Evolutionary conservation across 2,888 invertebrate genomes (phyloP), one percentile per base, ranked within the genome.

Genomic region (Drosophila neoperkinsi): DNA sequence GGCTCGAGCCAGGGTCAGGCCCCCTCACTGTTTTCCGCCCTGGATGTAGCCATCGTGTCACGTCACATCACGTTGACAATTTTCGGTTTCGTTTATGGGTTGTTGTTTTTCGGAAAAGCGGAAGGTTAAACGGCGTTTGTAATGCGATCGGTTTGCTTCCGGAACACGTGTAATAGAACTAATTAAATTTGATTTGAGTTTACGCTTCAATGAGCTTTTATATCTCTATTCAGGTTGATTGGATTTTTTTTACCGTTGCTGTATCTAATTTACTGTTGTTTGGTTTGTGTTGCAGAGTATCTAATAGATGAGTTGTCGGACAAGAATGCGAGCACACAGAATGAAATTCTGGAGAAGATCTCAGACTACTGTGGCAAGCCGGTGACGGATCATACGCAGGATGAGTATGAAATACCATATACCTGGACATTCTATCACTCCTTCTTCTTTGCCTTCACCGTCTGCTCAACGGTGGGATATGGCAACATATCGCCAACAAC

Each of bases 401-500:
- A 94, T 72, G 95, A 95, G 61, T 94, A 93, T 11, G 95, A 95
- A 41, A 94, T 94, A 10, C 95, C 95, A 0, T 94, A 94, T 70
- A 95, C 95, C 90, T 98, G 98, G 98, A 97, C 97, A 90, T 98
- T 97, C 93, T 98, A 97, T 93, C 98, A 98, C 93, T 96, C 98
- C 1, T 96, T 98, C 91, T 98, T 98, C 94, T 98, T 98, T 93
- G 96, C 97, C 6, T 96, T 98, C 86, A 98, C 98, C 21, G 97
- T 98, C 59, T 96, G 97, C 91, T 98, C 97, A 91, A 98, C 98
- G 9, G 97, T 98, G 82, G 98, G 98, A 56, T 98, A 98, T 92
- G 98, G 98, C 56, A 98, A 98, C 93, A 94, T 98, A 90, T 96
- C 97, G 0, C 98, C 98, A 0, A 96, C 97, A 0, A 97, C 97